Base-by-base conservation (phyloP, 92 coral and sea anemone genomes). In the Siderastrea siderea region DNA sequence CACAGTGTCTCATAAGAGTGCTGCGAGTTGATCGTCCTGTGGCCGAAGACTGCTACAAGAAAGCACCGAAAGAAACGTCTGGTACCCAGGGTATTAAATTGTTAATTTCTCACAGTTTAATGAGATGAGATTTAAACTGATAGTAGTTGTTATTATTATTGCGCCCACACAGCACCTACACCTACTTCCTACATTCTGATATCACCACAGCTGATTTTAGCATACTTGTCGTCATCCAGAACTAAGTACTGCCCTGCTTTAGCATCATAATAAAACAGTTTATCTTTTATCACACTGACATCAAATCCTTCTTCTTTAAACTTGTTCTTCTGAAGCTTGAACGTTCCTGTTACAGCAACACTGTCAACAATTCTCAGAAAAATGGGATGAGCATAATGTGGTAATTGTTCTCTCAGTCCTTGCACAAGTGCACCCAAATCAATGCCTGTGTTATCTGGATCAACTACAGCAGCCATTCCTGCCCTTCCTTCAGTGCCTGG, bases 401-500 rank as follows among this genome's bases (percentile, higher is more conserved):
- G 98, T 68, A 98, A 85, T 47, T 77, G 84, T 50, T 93, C 85
- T 79, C 75, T 85, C 43, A 95, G 83, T 68, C 89, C 87, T 3
- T 46, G 71, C 3, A 86, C 96, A 44, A 98, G 88, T 51, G 62
- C 77, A 50, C 48, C 75, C 66, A 98, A 63, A 80, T 94, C 91
- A 45, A 98, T 26, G 38, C 38, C 74, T 60, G 71, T 88, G 88
- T 79, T 82, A 16, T 89, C 90, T 1, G 99, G 95, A 74, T 98
- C 99, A 47, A 89, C 98, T 50, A 98, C 94, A 46, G 96, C 94
- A 3, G 95, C 98, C 99, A 98, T 98, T 44, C 99, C 99, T 0
- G 99, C 98, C 38, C 95, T 93, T 53, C 99, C 99, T 64, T 98
- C 99, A 12, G 94, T 74, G 51, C 98, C 96, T 48, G 98, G 98